These are phyloP conservation scores for Calyptommatus sinebrachiatus DNA, from an alignment of 2,113 vertebrate genomes.

Conservation along the genomic window DNA sequence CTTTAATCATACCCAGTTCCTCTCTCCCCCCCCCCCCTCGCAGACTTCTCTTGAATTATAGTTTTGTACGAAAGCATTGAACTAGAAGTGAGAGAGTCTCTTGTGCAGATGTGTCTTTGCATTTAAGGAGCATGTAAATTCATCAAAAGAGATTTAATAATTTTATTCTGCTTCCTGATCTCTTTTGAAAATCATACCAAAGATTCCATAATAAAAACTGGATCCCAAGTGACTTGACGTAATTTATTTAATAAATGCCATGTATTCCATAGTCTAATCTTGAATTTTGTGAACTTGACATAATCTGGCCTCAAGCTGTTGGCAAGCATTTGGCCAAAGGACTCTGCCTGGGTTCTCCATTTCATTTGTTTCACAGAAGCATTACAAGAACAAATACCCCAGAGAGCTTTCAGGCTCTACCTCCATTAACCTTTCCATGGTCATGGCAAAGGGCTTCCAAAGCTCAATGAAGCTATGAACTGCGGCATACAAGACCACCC, in stretches of 20 bases:
- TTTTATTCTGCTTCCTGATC: slow-evolving; percentile 5
- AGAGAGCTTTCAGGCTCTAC: not conserved
- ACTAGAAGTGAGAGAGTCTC: slow-evolving; percentile 1
- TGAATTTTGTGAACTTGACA: slow-evolving; percentile 1
- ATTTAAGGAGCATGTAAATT: slow-evolving; percentile 22
- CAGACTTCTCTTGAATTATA: not conserved
- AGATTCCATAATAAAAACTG: slow-evolving; percentile 2
- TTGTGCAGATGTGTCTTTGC: slow-evolving; percentile 4
- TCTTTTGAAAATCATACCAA: slow-evolving; percentile 18
- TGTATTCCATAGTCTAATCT: not conserved
- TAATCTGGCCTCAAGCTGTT: not conserved
- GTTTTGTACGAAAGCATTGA: not conserved
- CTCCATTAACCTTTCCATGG: not conserved
- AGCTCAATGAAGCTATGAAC: no score
- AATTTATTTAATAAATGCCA: slow-evolving; percentile 14
- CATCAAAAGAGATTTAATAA: slow-evolving; percentile 9
- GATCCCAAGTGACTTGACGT: not conserved
- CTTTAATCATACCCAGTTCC: not conserved
- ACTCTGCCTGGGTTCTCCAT: not conserved
- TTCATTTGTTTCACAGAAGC: not conserved
- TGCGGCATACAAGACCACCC: no score
- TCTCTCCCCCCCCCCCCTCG: not conserved
- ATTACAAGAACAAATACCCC: slow-evolving; percentile 5
- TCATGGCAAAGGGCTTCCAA: no score
- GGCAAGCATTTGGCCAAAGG: not conserved